Base-by-base conservation (phyloP, 2,113 vertebrate species). In the Poeciliopsis turrubarensis region DNA sequence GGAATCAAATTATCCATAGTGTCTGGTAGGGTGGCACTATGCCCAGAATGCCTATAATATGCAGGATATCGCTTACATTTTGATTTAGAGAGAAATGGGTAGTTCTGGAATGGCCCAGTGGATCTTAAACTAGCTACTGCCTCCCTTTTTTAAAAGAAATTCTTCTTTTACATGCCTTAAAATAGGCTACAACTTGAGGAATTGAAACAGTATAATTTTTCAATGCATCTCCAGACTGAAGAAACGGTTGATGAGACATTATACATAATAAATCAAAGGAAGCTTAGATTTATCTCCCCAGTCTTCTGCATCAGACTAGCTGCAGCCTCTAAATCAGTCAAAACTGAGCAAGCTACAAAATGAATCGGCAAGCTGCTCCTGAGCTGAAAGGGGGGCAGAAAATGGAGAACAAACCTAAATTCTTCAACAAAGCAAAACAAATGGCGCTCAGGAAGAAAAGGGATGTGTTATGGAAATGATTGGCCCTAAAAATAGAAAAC, bases 231-330 rank as follows among this genome's bases (percentile, higher is more conserved):
- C 69, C 86, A 89, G 83, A 89, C 81, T 84, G 87, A 86, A 89
- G 85, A 89, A 89, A 89, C 31, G 73, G 85, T 86, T 92, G 90
- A 92, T 92, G 89, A 92, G 90, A 89, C 89, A 84, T 93, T 89
- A 92, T 92, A 81, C 86, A 90, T 91, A 89, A 92, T 92, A 89
- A 92, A 93, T 93, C 88, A 92, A 92, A 91, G 88, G 79, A 75
- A 82, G 86, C 81, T 91, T 85, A 85, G 90, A 92, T 93, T 91
- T 87, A 91, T 92, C 84, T 92, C 71, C 73, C 60, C 47, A 64
- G 68, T 85, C 71, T 80, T 85, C 83, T 87, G 80, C 31, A 72
- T 75, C 73, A 77, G 91, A 90, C 86, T 86, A 87, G 88, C 82
- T 88, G 82, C 82, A 86, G 83, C 79, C 73, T 84, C 81, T 92